Percentiles rank a stretch among this genome's conserved stretches.
Evolutionary conservation across 2,113 vertebrate genomes (phyloP).

Genomic region (Lutjanus erythropterus): DNA sequence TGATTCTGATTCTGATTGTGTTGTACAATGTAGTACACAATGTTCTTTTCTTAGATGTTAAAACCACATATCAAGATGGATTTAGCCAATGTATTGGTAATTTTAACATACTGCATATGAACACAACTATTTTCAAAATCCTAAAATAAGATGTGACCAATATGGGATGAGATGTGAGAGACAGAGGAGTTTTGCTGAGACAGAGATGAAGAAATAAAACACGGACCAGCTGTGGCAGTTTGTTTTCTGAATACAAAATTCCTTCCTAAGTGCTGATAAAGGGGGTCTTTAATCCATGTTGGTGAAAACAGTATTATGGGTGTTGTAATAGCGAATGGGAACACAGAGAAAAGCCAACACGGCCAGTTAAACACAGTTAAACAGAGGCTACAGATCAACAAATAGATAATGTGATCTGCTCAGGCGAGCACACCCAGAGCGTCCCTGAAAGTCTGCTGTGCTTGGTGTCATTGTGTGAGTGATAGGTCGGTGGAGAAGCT

Average conservation of each 20-base stretch:
- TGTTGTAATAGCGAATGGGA: conserved; percentile 30
- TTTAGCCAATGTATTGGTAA: neutral
- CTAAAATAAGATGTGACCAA: neutral
- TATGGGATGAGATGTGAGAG: neutral
- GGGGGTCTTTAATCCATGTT: conserved; percentile 5
- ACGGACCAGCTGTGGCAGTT: conserved; percentile 8
- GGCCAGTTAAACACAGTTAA: conserved; percentile 56
- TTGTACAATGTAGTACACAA: neutral
- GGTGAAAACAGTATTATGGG: conserved; percentile 22
- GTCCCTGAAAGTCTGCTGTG: conserved; percentile 54
- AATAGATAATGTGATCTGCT: conserved; percentile 66
- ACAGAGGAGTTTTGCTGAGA: neutral
- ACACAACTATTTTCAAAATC: neutral
- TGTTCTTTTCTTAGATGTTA: neutral
- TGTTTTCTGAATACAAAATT: conserved; percentile 32
- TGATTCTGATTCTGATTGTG: no score
- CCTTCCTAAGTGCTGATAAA: neutral
- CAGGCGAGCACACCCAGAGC: conserved; percentile 54
- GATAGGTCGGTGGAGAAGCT: conserved; percentile 61
- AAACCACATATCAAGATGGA: neutral
- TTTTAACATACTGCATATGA: neutral
- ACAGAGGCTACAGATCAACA: conserved; percentile 69
- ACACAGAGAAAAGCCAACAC: conserved; percentile 41
- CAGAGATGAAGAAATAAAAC: conserved; percentile 22
- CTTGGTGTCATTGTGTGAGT: conserved; percentile 65